Evolutionary conservation across 2,797 vertebrate genomes (phyloP).

Genomic region (Darevskia mixta): DNA sequence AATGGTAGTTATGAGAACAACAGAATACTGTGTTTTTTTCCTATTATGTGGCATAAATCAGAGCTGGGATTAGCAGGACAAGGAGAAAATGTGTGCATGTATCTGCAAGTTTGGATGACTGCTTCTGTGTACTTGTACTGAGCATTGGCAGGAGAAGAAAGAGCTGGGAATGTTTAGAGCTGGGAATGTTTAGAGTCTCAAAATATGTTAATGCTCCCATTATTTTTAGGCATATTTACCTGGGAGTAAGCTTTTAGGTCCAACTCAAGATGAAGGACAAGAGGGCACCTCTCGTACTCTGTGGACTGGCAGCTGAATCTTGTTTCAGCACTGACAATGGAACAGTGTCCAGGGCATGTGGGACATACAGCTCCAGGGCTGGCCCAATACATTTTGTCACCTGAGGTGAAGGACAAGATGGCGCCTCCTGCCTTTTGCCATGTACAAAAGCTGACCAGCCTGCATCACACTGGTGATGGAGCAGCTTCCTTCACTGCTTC

Average conservation of each 20-base stretch:
- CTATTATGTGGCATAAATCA: background rate
- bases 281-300: no score
- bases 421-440: background rate
- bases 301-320: no score
- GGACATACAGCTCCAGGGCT: background rate
- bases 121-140: background rate
- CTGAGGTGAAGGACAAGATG: background rate
- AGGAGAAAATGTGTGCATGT: background rate
- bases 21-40: background rate
- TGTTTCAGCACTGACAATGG: no score
- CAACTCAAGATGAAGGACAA: no score
- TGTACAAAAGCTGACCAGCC: no score
- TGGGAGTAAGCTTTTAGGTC: background rate
- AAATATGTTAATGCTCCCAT: background rate
- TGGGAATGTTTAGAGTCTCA: background rate
- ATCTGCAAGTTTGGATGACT: background rate
- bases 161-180: background rate
- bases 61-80: background rate
- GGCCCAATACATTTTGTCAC: background rate
- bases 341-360: no score
- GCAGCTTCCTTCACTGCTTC: background rate
- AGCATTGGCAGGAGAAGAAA: background rate
- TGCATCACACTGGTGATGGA: background rate
- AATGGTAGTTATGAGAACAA: background rate
- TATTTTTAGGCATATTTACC: background rate